Percentiles rank a stretch among this genome's conserved stretches.
Evolutionary conservation across 2,888 invertebrate species (phyloP).

Genomic region (Euzophera pinguis): DNA sequence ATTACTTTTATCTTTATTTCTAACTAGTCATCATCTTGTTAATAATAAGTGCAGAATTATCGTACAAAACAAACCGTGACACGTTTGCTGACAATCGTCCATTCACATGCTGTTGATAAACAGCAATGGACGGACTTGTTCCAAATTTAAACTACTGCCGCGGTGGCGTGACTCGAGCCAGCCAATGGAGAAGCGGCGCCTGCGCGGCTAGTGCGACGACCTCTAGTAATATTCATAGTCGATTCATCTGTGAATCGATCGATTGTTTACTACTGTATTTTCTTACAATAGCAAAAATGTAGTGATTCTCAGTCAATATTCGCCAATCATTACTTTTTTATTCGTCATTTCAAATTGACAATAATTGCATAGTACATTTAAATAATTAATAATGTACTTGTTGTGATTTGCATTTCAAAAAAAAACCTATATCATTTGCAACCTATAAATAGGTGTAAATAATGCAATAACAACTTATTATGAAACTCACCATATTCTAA

Average conservation of each 20-base stretch:
- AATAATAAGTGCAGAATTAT: background rate
- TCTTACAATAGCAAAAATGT: background rate
- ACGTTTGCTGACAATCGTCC: constrained; percentile 29
- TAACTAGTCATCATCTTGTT: background rate
- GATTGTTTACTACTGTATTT: background rate
- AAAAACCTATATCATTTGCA: too few species aligned
- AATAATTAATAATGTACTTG: too few species aligned
- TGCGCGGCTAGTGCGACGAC: constrained; percentile 54
- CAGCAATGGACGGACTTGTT: constrained; percentile 44
- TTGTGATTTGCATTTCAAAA: too few species aligned
- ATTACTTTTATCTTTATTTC: background rate
- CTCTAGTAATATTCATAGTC: constrained; percentile 30
- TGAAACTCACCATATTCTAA: too few species aligned
- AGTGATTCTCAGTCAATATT: too few species aligned
- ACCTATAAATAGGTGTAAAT: too few species aligned
- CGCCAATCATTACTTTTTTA: too few species aligned
- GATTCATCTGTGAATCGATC: constrained; percentile 10
- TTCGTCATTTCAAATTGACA: too few species aligned
- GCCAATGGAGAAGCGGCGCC: constrained; percentile 51
- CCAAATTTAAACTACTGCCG: constrained; percentile 64
- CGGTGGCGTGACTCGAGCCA: constrained; percentile 61
- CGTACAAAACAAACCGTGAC: constrained; percentile 7
- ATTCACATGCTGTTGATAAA: constrained; percentile 30
- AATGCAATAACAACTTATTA: too few species aligned
- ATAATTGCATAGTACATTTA: too few species aligned